Evolutionary conservation across 2,113 vertebrate species (phyloP).

Genomic region (Dasyprocta punctata): DNA sequence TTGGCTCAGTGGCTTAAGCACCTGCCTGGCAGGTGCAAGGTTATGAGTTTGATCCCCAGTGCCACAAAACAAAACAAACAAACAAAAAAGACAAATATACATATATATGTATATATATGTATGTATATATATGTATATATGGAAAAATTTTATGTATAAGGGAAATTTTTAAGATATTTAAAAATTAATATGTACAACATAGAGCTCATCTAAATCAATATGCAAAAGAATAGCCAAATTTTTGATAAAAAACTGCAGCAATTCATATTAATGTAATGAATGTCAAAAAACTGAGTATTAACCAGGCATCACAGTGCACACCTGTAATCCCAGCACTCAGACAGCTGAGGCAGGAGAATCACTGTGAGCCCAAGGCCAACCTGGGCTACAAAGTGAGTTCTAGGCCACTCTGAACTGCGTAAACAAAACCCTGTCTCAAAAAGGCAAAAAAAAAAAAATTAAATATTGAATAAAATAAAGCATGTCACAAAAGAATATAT

Average conservation of each 20-base stretch:
- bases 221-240: not conserved
- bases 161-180: not conserved
- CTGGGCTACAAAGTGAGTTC: not conserved
- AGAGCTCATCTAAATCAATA: not conserved
- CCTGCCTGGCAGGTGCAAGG: too few relatives aligned
- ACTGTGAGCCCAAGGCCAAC: not conserved
- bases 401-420: not conserved
- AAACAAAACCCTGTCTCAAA: not conserved
- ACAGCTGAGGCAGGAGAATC: not conserved
- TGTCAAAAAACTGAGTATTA: not conserved
- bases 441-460: not conserved
- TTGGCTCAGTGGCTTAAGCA: too few relatives aligned
- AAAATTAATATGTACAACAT: not conserved
- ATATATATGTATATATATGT: too few relatives aligned
- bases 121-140: too few relatives aligned
- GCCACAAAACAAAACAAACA: too few relatives aligned
- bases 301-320: not conserved
- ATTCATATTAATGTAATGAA: not conserved
- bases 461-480: not conserved
- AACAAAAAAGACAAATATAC: too few relatives aligned
- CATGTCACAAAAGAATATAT: not conserved
- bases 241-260: not conserved
- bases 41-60: too few relatives aligned
- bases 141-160: not conserved
- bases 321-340: not conserved